Percentiles rank a stretch among this genome's conserved stretches.
Evolutionary conservation across 2,113 vertebrate genomes (phyloP).

Genomic region (Notechis scutatus): DNA sequence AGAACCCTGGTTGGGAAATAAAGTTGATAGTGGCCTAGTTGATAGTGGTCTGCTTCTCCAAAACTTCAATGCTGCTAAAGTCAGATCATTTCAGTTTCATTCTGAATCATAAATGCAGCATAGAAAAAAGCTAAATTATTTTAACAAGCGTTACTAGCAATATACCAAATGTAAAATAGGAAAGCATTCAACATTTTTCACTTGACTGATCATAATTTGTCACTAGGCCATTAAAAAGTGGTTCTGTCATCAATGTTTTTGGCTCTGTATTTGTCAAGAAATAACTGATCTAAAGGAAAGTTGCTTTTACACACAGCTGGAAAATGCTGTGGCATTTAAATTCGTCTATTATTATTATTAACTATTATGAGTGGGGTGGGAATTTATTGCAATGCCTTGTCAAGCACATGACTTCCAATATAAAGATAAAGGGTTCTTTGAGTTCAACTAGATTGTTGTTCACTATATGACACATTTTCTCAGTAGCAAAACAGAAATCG

Average conservation of each 20-base stretch:
- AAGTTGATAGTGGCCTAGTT: not conserved
- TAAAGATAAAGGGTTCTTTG: not conserved
- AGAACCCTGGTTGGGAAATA: not conserved
- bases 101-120: not conserved
- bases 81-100: not conserved
- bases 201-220: not conserved
- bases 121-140: not conserved
- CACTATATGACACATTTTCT: not conserved
- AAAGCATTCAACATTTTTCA: not conserved
- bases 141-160: not conserved
- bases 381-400: not conserved
- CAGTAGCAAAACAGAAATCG: not conserved
- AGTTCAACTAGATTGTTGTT: not conserved
- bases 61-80: not conserved
- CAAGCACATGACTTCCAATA: not conserved
- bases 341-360: not conserved
- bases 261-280: not conserved
- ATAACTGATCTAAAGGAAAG: not conserved
- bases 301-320: not conserved
- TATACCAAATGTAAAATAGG: not conserved
- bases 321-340: not conserved
- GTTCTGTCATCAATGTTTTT: not conserved
- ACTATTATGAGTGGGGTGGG: not conserved
- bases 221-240: not conserved
- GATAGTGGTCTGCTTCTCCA: not conserved